Evolutionary conservation across 2,113 vertebrate genomes (phyloP).

Genomic region (Aspidoscelis tigris): DNA sequence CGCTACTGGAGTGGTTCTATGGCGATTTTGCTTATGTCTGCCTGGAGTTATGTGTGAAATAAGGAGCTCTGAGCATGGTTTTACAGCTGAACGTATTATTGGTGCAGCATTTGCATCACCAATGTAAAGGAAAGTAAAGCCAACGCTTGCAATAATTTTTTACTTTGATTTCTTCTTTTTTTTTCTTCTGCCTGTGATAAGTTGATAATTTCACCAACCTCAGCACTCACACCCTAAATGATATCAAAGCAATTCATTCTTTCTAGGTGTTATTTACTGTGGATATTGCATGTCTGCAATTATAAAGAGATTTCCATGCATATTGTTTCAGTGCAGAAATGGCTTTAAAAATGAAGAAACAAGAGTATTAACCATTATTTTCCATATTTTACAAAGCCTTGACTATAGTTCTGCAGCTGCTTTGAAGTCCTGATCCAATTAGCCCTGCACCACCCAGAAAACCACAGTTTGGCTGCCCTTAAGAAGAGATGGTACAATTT

Average conservation of each 20-base stretch:
- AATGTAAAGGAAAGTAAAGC: no score
- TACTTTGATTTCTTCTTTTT: not conserved
- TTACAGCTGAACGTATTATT: no score
- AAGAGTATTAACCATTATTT: not conserved
- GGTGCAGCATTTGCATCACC: no score
- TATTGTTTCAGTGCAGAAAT: not conserved
- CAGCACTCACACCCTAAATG: not conserved
- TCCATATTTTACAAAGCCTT: not conserved
- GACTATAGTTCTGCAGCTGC: no score
- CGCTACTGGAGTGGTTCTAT: no score
- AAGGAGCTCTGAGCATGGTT: no score
- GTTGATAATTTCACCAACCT: not conserved
- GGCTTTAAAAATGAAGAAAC: not conserved
- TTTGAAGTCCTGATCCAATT: no score
- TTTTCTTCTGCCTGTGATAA: not conserved
- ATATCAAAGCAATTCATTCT: not conserved
- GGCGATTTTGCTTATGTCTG: no score
- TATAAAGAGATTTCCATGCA: not conserved
- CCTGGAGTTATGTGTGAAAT: no score
- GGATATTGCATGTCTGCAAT: not conserved
- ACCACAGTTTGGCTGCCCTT: not conserved
- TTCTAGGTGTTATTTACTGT: not conserved
- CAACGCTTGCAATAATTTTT: no score
- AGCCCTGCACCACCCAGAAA: no score
- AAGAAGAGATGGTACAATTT: not conserved